Evolutionary conservation across 2,113 vertebrate species (phyloP).

Genomic region (Peromyscus maniculatus): DNA sequence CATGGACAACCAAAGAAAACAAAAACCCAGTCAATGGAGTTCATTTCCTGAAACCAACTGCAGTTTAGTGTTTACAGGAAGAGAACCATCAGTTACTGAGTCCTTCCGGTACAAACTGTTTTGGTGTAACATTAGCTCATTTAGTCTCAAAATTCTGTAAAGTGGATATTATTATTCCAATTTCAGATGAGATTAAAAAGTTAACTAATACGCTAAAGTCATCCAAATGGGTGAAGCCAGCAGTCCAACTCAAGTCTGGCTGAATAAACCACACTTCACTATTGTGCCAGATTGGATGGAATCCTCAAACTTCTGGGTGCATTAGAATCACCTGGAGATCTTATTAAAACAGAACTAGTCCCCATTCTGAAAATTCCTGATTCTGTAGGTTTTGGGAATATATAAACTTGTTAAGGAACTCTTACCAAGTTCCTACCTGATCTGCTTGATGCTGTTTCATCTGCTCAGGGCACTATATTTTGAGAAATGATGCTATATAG

Average conservation of each 20-base stretch:
- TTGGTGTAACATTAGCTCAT: constrained; percentile 17
- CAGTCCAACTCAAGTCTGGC: neutral
- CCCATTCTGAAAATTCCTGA: neutral
- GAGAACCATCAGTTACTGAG: neutral
- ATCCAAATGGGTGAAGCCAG: neutral
- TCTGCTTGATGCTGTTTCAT: neutral
- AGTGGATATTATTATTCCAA: neutral
- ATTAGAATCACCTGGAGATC: neutral
- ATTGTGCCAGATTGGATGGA: neutral
- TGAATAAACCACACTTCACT: neutral
- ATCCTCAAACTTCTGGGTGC: neutral
- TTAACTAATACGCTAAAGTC: constrained; percentile 34
- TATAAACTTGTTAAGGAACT: neutral
- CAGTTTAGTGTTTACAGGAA: neutral
- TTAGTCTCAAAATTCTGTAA: constrained; percentile 34
- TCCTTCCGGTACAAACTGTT: neutral
- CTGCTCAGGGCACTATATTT: neutral
- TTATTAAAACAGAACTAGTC: neutral
- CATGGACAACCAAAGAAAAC: neutral
- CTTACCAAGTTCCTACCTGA: neutral
- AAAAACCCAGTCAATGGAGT: neutral
- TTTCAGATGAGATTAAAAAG: constrained; percentile 7
- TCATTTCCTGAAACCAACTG: neutral
- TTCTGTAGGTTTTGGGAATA: neutral
- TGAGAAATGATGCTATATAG: constrained; percentile 27